Percentiles rank a stretch among this genome's conserved stretches.
phyloP scores from a whole-genome alignment of 2,888 invertebrate genomes.

The Blera fallax region DNA sequence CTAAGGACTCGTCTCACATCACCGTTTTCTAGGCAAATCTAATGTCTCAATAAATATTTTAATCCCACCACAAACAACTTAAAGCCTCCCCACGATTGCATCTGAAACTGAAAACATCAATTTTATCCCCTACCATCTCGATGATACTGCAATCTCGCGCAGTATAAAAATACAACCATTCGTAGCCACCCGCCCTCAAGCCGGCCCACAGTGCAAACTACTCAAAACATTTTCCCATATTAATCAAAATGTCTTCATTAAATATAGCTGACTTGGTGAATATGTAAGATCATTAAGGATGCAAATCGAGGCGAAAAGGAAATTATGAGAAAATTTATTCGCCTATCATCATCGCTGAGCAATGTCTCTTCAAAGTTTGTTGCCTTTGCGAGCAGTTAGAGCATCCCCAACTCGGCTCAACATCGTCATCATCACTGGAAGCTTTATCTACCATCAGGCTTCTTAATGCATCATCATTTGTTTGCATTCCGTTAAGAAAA shows the following conservation, averaged over 20 bases:
- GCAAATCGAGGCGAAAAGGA: conserved; percentile 61
- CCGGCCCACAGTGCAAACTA: neutral
- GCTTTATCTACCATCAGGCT: conserved; percentile 8
- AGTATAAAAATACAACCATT: conserved; percentile 6
- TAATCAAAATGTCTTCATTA: conserved; percentile 57
- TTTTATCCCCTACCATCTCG: neutral
- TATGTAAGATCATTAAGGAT: conserved; percentile 57
- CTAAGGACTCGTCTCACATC: neutral
- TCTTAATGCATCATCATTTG: conserved; percentile 26
- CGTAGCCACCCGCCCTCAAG: neutral
- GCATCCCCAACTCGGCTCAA: neutral
- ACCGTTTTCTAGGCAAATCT: neutral
- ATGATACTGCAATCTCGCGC: neutral
- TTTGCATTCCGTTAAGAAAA: conserved; percentile 36
- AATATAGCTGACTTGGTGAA: conserved; percentile 48
- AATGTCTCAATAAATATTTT: conserved; percentile 14
- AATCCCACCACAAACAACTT: conserved; percentile 9
- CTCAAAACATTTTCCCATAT: conserved; percentile 30
- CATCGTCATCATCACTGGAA: neutral
- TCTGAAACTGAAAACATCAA: neutral
- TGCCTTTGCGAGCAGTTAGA: conserved; percentile 12
- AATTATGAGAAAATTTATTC: conserved; percentile 67
- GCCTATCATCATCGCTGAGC: conserved; percentile 38
- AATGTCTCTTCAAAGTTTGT: conserved; percentile 40
- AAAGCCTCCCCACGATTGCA: no score